Base-by-base conservation (phyloP, 2,797 vertebrate species). In the Squalus acanthias region DNA sequence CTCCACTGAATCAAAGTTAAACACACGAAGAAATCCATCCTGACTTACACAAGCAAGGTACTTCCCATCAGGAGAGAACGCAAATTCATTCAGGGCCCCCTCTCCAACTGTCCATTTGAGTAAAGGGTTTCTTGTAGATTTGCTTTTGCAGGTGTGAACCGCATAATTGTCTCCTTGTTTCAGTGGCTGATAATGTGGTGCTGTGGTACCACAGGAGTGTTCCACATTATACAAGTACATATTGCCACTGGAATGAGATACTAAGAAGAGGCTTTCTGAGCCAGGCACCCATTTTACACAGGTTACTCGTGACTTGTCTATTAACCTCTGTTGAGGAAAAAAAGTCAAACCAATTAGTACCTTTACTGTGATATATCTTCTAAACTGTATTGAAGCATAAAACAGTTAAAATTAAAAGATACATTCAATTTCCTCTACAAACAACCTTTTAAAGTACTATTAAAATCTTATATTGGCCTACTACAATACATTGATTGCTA, bases 211-310 rank as follows among this genome's bases (percentile, higher is more conserved):
- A 97, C 99, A 99, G 53, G 98, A 98, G 97, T 99, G 99, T 98
- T 99, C 99, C 98, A 99, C 99, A 22, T 99, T 99, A 98, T 99
- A 99, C 97, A 99, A 98, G 98, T 99, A 99, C 99, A 99, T 98
- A 97, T 97, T 99, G 97, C 99, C 99, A 97, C 99, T 99, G 97
- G 99, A 98, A 97, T 99, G 99, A 96, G 99, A 99, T 96, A 99
- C 99, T 97, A 99, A 98, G 98, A 99, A 99, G 97, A 99, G 99
- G 97, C 98, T 99, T 98, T 99, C 99, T 46, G 99, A 99, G 97
- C 99, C 99, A 15, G 99, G 99, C 5, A 99, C 99, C 99, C 99
- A 99, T 98, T 98, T 99, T 98, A 99, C 99, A 97, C 99, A 99
- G 96, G 99, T 99, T 97, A 99, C 99, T 97, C 99, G 98, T 96